These are phyloP conservation scores for Macaca nemestrina DNA, from an alignment of 2,113 vertebrate species.

Conservation along the genomic window DNA sequence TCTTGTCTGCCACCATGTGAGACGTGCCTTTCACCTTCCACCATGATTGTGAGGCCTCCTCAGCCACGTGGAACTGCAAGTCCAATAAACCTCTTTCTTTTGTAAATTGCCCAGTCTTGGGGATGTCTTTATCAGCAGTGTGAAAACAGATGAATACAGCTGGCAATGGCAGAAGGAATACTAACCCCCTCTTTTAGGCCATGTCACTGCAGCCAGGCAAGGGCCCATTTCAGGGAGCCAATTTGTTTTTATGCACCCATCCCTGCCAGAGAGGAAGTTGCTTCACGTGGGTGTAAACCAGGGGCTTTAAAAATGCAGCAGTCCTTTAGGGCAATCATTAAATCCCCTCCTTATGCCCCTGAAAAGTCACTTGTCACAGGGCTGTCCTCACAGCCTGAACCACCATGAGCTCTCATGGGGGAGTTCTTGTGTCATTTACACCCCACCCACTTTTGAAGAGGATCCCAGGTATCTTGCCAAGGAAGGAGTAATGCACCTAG, in stretches of 20 bases:
- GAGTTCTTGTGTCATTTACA: not conserved
- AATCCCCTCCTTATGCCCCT: not conserved
- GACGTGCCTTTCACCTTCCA: no score
- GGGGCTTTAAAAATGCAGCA: not conserved
- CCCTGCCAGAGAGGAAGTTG: not conserved
- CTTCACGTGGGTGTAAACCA: not conserved
- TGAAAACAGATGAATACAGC: no score
- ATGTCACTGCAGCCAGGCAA: not conserved
- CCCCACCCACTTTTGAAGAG: not conserved
- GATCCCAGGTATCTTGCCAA: not conserved
- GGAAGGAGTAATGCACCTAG: not conserved
- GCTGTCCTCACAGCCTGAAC: not conserved
- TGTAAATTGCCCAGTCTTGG: no score
- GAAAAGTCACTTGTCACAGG: not conserved
- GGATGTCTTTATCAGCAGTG: no score
- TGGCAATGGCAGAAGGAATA: not conserved
- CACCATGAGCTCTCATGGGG: not conserved
- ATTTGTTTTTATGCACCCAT: not conserved
- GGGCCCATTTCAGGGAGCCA: not conserved
- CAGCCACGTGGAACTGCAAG: no score
- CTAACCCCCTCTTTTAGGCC: not conserved
- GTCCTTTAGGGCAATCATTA: not conserved
- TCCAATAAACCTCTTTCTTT: no score
- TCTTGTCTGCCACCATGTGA: no score
- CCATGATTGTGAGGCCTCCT: no score